These are phyloP conservation scores for Metallyticus violacea DNA, from an alignment of 2,888 invertebrate species.

Conservation along the genomic window DNA sequence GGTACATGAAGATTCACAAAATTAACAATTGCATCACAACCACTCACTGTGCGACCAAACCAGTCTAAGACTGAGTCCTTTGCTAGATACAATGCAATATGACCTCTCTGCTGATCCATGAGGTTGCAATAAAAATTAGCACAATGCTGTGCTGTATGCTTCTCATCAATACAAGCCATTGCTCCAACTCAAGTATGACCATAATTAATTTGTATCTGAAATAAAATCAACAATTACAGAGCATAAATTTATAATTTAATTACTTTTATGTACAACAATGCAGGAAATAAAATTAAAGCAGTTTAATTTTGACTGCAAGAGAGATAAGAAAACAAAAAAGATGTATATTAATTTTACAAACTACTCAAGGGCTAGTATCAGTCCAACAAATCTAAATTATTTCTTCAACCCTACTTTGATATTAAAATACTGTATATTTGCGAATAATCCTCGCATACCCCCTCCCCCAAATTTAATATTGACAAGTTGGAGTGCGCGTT, in stretches of 20 bases:
- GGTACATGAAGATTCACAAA: slow-evolving; percentile 13
- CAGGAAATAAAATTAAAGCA: background rate
- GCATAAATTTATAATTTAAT: background rate
- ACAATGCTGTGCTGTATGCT: slow-evolving; percentile 1
- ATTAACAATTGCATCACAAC: background rate
- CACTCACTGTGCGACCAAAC: slow-evolving; percentile 21
- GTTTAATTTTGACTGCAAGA: no score
- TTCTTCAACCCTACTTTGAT: no score
- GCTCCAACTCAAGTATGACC: background rate
- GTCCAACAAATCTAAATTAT: no score
- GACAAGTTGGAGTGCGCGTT: no score
- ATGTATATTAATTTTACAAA: no score
- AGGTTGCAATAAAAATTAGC: slow-evolving; percentile 17
- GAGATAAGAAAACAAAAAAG: no score
- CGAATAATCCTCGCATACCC: no score
- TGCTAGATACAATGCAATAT: background rate
- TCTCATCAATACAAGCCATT: background rate
- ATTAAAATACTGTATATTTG: no score
- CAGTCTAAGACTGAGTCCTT: slow-evolving; percentile 22
- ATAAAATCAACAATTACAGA: background rate
- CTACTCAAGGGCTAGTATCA: no score
- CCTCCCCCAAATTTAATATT: no score
- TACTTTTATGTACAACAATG: background rate
- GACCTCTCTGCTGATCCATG: slow-evolving; percentile 15
- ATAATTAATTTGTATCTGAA: background rate